These are phyloP conservation scores for Aurelia aurita DNA, from an alignment of 30 jellyfish, hydroid and myxozoan species.

Conservation along the genomic window DNA sequence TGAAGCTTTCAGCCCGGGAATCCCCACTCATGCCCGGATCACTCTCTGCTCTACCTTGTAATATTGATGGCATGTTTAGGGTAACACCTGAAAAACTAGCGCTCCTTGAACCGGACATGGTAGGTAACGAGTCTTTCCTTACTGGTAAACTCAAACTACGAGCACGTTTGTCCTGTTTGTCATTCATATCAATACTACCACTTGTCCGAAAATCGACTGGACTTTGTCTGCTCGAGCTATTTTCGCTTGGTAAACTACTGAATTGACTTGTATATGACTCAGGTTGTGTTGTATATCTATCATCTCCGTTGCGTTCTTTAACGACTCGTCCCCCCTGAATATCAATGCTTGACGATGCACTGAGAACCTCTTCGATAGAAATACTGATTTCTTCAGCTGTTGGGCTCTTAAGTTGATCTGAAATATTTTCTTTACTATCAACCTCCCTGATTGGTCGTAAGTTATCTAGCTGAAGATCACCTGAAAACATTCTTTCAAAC, in stretches of 20 bases:
- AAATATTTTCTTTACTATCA: constrained; percentile 65
- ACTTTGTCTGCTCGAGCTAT: constrained; percentile 60
- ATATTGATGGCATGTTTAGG: constrained; percentile 14
- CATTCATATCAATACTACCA: constrained; percentile 32
- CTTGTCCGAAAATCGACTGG: constrained; percentile 56
- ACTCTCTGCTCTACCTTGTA: constrained; percentile 77
- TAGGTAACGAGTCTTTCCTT: constrained; percentile 27
- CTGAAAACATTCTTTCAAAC: constrained; percentile 56
- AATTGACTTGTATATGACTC: constrained; percentile 66
- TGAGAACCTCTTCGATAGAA: constrained; percentile 17
- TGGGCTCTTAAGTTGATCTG: constrained; percentile 28
- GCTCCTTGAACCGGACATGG: constrained; percentile 76
- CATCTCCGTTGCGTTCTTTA: constrained; percentile 30
- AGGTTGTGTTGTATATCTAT: constrained; percentile 42
- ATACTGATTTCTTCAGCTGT: constrained; percentile 3
- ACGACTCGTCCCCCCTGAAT: constrained; percentile 24
- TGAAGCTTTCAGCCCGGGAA: constrained; percentile 65
- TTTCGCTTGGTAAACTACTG: constrained; percentile 73
- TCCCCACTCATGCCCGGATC: constrained; percentile 92
- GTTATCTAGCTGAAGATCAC: constrained; percentile 55
- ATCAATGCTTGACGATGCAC: constrained; percentile 49
- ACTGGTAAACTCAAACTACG: constrained; percentile 91
- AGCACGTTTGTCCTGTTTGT: constrained; percentile 61
- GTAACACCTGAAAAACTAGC: constrained; percentile 91
- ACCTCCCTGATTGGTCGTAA: constrained; percentile 73